Evolutionary conservation across 2,797 vertebrate species (phyloP).

Genomic region (Octomys mimax): DNA sequence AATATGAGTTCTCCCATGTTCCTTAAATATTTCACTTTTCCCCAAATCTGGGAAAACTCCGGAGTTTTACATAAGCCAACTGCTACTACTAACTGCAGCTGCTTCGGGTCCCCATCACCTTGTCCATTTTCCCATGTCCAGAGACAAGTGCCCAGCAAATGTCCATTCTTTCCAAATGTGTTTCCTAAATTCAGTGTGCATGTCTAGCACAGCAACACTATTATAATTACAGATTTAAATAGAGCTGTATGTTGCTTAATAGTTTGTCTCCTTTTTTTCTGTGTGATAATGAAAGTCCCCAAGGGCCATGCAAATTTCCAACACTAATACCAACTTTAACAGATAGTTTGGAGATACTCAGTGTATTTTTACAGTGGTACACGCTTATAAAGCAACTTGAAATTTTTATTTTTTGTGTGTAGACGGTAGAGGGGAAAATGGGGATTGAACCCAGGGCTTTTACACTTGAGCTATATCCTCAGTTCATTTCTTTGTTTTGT

Average conservation of each 20-base stretch:
- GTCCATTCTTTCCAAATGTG: constrained; percentile 54
- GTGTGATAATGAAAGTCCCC: constrained; percentile 57
- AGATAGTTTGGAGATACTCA: background rate
- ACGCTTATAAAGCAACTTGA: constrained; percentile 52
- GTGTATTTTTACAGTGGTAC: constrained; percentile 27
- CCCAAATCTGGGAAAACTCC: constrained; percentile 34
- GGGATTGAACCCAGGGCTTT: background rate
- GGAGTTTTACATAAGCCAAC: constrained; percentile 38
- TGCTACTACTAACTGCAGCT: background rate
- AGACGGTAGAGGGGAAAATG: background rate
- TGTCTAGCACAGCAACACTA: constrained; percentile 43
- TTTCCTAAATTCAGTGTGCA: constrained; percentile 15
- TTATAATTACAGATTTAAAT: constrained; percentile 52
- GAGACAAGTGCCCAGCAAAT: constrained; percentile 29
- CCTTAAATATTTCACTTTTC: constrained; percentile 48
- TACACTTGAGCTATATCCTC: background rate
- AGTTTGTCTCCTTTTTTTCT: constrained; percentile 23
- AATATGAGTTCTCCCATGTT: constrained; percentile 32
- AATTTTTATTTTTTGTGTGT: background rate
- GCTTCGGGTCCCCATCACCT: background rate
- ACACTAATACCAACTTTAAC: constrained; percentile 47
- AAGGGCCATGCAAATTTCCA: constrained; percentile 19
- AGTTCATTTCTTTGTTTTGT: background rate
- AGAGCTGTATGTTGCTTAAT: constrained; percentile 30
- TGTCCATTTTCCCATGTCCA: background rate